A percentile compares a stretch with the other conserved stretches of the same genome.
Evolutionary conservation across 2,797 vertebrate species (phyloP).

Genomic region (Tauraco hartlaubi): DNA sequence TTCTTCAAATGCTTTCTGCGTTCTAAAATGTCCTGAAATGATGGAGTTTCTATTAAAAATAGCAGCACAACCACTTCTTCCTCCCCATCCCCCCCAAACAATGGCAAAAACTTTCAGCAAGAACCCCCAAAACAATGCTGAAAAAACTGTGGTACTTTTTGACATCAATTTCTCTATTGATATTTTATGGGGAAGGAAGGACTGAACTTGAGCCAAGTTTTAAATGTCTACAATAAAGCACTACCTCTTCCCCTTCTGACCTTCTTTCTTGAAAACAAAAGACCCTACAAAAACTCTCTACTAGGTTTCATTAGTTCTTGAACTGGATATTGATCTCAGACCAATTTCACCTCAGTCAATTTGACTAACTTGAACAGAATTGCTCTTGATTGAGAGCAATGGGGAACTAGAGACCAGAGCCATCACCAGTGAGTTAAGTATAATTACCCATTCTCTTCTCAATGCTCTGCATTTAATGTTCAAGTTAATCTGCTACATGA

Average conservation of each 20-base stretch:
- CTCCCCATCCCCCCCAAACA: background rate
- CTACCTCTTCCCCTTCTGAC: background rate
- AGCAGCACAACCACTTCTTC: background rate
- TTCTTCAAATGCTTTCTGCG: constrained; percentile 30
- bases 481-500: background rate
- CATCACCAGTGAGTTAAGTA: background rate
- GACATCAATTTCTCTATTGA: background rate
- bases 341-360: background rate
- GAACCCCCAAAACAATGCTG: background rate
- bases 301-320: background rate
- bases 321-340: background rate
- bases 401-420: background rate
- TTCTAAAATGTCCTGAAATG: background rate
- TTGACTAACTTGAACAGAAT: constrained; percentile 12
- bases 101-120: background rate
- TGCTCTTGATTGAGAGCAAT: background rate
- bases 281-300: background rate
- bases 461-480: background rate
- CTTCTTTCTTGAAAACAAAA: background rate
- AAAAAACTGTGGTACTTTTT: background rate
- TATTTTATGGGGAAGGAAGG: background rate
- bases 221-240: constrained; percentile 5
- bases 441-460: constrained; percentile 1
- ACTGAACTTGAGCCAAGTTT: constrained; percentile 19
- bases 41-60: constrained; percentile 21